Evolutionary conservation across 2,888 invertebrate species (phyloP), one percentile per base, ranked within the genome.

Genomic region (Plemyria rubiginata): DNA sequence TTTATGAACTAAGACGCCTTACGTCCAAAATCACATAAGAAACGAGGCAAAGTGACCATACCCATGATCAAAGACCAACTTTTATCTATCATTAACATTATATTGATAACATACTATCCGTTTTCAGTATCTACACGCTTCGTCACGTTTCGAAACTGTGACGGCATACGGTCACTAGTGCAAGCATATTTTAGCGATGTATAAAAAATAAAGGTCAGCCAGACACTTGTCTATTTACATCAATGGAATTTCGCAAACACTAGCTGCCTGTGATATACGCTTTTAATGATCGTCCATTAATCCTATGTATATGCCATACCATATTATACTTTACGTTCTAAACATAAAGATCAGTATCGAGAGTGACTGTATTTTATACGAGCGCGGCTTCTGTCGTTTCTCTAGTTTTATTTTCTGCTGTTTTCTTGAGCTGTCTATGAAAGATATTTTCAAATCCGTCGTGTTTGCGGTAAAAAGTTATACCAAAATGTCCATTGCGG

Each of bases 221-320:
- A 32, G 41, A 43, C 32, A 36, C 45, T 57, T 11, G 29, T 50
- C 16, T 51, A 12, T 60, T 45, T 54, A 45, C 60, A 56, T 66
- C 62, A 50, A 62, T 57, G 54, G 49, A 62, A 66, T 66, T 60
- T 57, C 49, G 56, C 55, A 52, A 62, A 46, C 66, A 67, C 67
- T 67, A 70, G 84, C 87, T 85, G 82, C 83, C 87, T 85, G 90
- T 89, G 88, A 90, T 90, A 91, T 90, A 90, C 91, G 91, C 92
- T 92, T 91, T 85, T 85, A 86, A 86, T 78, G 81, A 88, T 89
- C 91, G 92, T 92, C 92, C 92, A 92, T 84, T 80, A 78, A 80
- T 80, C 81, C 80, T 82, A 75, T 78, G 73, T 80, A 76, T 15
- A 77, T 72, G 72, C 76, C 74, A 75, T 75, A 72, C 73, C 70